Base-by-base conservation (phyloP, 2,797 vertebrate genomes). In the Xenops minutus region DNA sequence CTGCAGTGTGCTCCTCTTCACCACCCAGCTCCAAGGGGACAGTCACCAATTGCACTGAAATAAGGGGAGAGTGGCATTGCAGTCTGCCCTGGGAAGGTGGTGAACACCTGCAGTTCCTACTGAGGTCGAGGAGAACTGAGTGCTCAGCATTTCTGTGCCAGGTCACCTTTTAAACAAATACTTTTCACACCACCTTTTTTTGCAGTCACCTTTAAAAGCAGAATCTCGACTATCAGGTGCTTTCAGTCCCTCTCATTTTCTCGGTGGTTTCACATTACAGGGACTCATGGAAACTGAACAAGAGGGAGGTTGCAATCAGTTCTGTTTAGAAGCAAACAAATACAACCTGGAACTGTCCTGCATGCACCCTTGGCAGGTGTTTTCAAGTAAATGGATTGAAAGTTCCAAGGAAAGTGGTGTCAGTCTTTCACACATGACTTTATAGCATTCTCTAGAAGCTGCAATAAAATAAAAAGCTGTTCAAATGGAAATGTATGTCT, bases 221-320 rank as follows among this genome's bases (percentile, higher is more conserved):
- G 37, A 43, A 15, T 66, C 49, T 79, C 14, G 15, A 5, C 44
- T 41, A 10, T 32, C 46, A 73, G 51, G 48, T n/a, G 6, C 58
- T 96, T 75, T 88, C 55, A n/a, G 36, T 84, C 96, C 84, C 66
- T 95, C 84, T 95, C 0, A 2, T 87, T 94, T 88, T 92, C 39
- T 13, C 77, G 52, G 34, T 29, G 5, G 64, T 77, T 97, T 97
- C 66, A 39, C 48, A 58, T 92, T 94, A 92, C 85, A 81, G 73
- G 69, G 64, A 92, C 88, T 86, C 26, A 9, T 81, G 71, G 78
- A 93, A 93, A 49, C 43, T 41, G 62, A 92, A 68, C 41, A 54
- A 73, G 44, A 62, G 44, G 56, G 71, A 78, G 63, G 59, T 37
- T 94, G 71, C 66, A 92, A 75, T 94, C 41, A 26, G 73, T 84